phyloP scores from a whole-genome alignment of 2,888 invertebrate species.

The Trilocha varians region DNA sequence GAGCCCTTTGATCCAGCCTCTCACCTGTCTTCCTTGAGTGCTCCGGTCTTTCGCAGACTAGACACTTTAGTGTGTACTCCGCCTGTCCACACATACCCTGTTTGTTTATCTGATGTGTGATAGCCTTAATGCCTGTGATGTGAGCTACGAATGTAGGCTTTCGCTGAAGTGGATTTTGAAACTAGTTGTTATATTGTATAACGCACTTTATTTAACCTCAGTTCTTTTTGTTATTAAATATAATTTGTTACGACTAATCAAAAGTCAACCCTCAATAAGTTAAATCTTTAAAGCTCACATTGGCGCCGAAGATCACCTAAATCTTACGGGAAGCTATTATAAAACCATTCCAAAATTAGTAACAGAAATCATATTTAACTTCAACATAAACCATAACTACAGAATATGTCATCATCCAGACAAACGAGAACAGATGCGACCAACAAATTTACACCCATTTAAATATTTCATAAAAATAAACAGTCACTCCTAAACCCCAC shows the following conservation, averaged over 20 bases:
- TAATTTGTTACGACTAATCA: no score
- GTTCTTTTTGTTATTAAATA: no score
- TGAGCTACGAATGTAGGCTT: neutral
- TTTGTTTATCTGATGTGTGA: slow-evolving; percentile 35
- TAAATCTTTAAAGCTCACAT: no score
- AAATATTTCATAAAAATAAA: slow-evolving; percentile 39
- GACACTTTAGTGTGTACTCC: slow-evolving; percentile 42
- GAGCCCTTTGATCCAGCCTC: slow-evolving; percentile 60
- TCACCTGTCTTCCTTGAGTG: slow-evolving; percentile 51
- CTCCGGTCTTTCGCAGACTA: slow-evolving; percentile 56
- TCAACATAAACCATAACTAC: neutral
- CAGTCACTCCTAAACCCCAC: slow-evolving; percentile 27
- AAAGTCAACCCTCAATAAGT: no score
- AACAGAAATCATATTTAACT: no score
- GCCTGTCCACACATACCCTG: slow-evolving; percentile 32
- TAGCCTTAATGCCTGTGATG: slow-evolving; percentile 15
- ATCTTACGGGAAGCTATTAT: no score
- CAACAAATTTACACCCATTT: neutral
- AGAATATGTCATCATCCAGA: slow-evolving; percentile 29
- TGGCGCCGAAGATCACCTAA: no score
- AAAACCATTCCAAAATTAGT: no score
- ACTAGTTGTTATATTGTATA: no score
- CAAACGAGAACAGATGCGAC: slow-evolving; percentile 41
- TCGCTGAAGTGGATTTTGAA: no score
- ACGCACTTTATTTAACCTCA: no score